phyloP scores from a whole-genome alignment of 1,140 invertebrate genomes.

The Drosophila subobscura region DNA sequence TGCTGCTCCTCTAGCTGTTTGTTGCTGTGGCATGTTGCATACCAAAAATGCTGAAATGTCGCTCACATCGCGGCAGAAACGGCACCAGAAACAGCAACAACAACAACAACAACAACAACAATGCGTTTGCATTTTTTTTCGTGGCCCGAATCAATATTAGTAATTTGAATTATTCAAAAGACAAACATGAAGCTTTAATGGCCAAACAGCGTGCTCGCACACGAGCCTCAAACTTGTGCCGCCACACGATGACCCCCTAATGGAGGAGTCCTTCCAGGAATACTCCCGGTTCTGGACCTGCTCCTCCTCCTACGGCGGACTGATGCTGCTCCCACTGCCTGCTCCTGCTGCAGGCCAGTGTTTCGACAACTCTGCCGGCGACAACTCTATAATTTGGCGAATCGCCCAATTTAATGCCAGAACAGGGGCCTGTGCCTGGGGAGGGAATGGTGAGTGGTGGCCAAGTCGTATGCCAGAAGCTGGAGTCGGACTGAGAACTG shows the following conservation, averaged over 20 bases:
- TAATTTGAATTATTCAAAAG: slow-evolving; percentile 84
- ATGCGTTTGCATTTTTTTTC: slow-evolving; percentile 77
- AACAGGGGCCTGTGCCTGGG: slow-evolving; percentile 14
- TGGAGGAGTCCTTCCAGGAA: not conserved
- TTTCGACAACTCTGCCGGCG: slow-evolving; percentile 48
- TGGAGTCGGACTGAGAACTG: slow-evolving; percentile 14
- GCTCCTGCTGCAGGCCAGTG: slow-evolving; percentile 52
- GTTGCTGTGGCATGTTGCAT: slow-evolving; percentile 45
- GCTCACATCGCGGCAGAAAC: slow-evolving; percentile 38
- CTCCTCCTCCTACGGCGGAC: not conserved
- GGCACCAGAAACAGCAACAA: slow-evolving; percentile 8
- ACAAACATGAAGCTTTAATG: slow-evolving; percentile 84
- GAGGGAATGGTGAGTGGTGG: slow-evolving; percentile 6
- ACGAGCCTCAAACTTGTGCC: slow-evolving; percentile 37
- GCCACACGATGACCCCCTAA: slow-evolving; percentile 1
- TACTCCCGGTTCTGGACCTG: not conserved
- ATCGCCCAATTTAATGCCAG: slow-evolving; percentile 77
- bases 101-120: slow-evolving; percentile 31
- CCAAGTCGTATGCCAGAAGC: slow-evolving; percentile 34
- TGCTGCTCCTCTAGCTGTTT: slow-evolving; percentile 21
- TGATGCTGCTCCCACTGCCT: slow-evolving; percentile 8
- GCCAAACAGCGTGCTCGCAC: slow-evolving; percentile 78
- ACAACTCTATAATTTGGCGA: slow-evolving; percentile 81
- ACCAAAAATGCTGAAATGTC: slow-evolving; percentile 59
- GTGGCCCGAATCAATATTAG: slow-evolving; percentile 83